Percentiles rank a stretch among this genome's conserved stretches.
Conservation (phyloP, 1,140 invertebrate genomes). For the Temnothorax nylanderi region DNA sequence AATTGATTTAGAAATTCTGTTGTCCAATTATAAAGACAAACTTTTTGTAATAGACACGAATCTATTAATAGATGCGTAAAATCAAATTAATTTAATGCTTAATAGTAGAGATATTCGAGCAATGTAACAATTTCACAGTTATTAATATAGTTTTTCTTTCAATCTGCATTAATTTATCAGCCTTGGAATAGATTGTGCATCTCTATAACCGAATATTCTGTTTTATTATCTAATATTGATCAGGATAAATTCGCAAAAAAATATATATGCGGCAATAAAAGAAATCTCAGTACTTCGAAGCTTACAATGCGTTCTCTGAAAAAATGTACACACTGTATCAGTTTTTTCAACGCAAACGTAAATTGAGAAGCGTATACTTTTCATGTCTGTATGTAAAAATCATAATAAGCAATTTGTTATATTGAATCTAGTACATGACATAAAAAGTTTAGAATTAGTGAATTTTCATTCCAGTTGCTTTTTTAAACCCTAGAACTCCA, state of each 20-base stretch:
- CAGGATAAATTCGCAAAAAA: background rate
- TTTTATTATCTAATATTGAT: background rate
- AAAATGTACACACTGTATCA: slow-evolving; percentile 58
- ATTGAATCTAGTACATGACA: background rate
- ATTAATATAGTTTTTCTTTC: background rate
- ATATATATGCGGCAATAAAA: background rate
- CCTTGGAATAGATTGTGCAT: background rate
- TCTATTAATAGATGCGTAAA: background rate
- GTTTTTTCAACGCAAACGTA: slow-evolving; percentile 32
- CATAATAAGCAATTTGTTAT: background rate
- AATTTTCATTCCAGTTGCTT: background rate
- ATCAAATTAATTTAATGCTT: background rate
- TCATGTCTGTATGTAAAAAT: background rate
- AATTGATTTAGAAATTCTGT: background rate
- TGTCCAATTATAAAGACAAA: too few species aligned
- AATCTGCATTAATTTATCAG: background rate
- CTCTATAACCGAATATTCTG: background rate
- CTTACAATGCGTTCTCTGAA: slow-evolving; percentile 62
- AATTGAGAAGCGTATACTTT: slow-evolving; percentile 17
- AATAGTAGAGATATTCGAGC: background rate
- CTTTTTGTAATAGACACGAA: background rate
- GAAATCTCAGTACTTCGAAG: background rate
- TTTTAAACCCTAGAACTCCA: background rate
- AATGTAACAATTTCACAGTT: background rate
- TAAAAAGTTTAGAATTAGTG: background rate